A percentile compares a stretch with the other conserved stretches of the same genome.
Conservation (phyloP, 1,140 invertebrate genomes). For the Scaptomyza hsui region DNA sequence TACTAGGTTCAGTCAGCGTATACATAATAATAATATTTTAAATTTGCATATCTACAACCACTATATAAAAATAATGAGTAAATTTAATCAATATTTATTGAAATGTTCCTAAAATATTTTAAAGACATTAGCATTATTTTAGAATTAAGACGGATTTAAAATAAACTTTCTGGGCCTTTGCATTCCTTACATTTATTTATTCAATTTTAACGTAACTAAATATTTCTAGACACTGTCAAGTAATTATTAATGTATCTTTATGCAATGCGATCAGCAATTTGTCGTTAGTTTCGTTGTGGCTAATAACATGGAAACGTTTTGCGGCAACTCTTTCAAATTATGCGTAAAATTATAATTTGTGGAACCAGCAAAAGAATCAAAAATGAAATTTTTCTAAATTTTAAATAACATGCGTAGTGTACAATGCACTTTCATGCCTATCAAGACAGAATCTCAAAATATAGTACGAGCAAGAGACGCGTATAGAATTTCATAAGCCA, state of each 20-base stretch:
- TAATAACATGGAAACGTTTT: slow-evolving; percentile 15
- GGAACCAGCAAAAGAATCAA: slow-evolving; percentile 35
- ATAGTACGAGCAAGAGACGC: slow-evolving; percentile 49
- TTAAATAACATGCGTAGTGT: slow-evolving; percentile 45
- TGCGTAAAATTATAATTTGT: slow-evolving; percentile 45
- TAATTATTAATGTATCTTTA: no score
- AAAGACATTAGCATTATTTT: no score
- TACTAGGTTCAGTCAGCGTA: not conserved
- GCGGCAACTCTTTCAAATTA: slow-evolving; percentile 38
- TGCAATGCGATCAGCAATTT: not conserved
- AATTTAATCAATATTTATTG: not conserved
- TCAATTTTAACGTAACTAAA: no score
- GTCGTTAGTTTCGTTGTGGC: slow-evolving; percentile 17
- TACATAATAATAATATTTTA: slow-evolving; percentile 28
- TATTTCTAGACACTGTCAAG: no score
- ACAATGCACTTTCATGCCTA: slow-evolving; percentile 55
- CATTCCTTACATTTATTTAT: no score
- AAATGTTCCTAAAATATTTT: no score
- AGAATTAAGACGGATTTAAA: no score
- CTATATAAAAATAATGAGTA: not conserved
- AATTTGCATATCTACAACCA: not conserved
- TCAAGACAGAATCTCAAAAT: slow-evolving; percentile 53
- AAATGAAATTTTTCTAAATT: slow-evolving; percentile 53
- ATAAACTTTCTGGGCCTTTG: no score
- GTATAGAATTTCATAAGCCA: slow-evolving; percentile 67